A percentile compares a stretch with the other conserved stretches of the same genome.
Evolutionary conservation across 2,888 invertebrate species (phyloP).

Genomic region (Drosophila austrosaltans): DNA sequence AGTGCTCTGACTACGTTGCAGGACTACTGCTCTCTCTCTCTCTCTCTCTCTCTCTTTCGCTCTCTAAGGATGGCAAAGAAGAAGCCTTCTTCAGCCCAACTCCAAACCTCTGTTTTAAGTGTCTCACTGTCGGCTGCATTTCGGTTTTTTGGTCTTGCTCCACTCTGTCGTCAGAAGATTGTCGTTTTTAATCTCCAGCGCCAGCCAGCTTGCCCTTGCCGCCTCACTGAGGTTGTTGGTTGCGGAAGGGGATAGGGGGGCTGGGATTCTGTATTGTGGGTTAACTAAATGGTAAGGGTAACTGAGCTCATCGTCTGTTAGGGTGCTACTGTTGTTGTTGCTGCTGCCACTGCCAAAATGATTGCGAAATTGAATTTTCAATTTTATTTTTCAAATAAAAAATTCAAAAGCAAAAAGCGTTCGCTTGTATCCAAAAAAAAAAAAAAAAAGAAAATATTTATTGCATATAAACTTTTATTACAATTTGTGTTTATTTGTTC

Average conservation of each 20-base stretch:
- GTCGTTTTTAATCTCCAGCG: slow-evolving; percentile 69
- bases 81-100: not conserved
- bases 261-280: not conserved
- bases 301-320: slow-evolving; percentile 37
- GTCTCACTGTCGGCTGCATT: not conserved
- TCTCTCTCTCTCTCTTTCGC: not conserved
- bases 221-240: slow-evolving; percentile 8
- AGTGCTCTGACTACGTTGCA: slow-evolving; percentile 23
- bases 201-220: slow-evolving; percentile 30
- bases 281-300: slow-evolving; percentile 16
- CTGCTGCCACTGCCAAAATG: slow-evolving; percentile 57
- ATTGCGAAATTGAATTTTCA: slow-evolving; percentile 76
- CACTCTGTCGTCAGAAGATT: slow-evolving; percentile 56
- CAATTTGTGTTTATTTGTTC: slow-evolving; percentile 73
- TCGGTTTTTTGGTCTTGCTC: slow-evolving; percentile 13
- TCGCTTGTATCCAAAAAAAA: slow-evolving; percentile 44
- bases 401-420: slow-evolving; percentile 65
- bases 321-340: slow-evolving; percentile 45
- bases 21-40: slow-evolving; percentile 24
- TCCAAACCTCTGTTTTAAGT: not conserved
- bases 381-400: slow-evolving; percentile 75
- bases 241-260: not conserved
- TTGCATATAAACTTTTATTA: slow-evolving; percentile 82
- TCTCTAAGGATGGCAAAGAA: too few relatives aligned
- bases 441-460: slow-evolving; percentile 65